These are phyloP conservation scores for Corapipo altera DNA, from an alignment of 2,113 vertebrate genomes.

Conservation along the genomic window DNA sequence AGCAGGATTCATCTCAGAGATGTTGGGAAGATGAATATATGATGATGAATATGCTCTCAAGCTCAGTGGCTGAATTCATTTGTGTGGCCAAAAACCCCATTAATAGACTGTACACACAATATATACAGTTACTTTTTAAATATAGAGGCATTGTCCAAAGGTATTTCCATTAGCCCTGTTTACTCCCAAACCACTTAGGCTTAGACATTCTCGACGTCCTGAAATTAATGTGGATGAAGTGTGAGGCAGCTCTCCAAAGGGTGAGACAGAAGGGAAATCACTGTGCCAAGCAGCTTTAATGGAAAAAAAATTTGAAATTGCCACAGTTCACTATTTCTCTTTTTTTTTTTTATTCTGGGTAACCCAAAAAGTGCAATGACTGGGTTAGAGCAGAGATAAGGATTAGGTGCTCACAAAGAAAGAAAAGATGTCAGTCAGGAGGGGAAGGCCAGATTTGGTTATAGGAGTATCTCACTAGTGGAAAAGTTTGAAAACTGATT, in stretches of 20 bases:
- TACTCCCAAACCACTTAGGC: slow-evolving; percentile 7
- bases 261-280: slow-evolving; percentile 11
- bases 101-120: background rate
- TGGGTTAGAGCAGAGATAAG: background rate
- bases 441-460: background rate
- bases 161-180: slow-evolving; percentile 32
- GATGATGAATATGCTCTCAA: background rate
- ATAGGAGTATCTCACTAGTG: background rate
- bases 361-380: background rate
- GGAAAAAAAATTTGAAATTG: slow-evolving; percentile 18
- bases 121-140: slow-evolving; percentile 42
- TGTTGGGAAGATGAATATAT: background rate
- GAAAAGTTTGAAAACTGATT: background rate
- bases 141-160: slow-evolving; percentile 48
- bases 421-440: background rate
- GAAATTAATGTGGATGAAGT: slow-evolving; percentile 12
- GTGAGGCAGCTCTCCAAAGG: background rate
- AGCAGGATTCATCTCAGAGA: background rate
- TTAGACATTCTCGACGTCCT: background rate
- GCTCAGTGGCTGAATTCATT: background rate
- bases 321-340: background rate
- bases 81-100: slow-evolving; percentile 1
- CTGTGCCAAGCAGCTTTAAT: background rate
- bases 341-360: background rate
- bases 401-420: background rate